phyloP scores from a whole-genome alignment of 2,797 vertebrate species.

The Podarcis lilfordi region DNA sequence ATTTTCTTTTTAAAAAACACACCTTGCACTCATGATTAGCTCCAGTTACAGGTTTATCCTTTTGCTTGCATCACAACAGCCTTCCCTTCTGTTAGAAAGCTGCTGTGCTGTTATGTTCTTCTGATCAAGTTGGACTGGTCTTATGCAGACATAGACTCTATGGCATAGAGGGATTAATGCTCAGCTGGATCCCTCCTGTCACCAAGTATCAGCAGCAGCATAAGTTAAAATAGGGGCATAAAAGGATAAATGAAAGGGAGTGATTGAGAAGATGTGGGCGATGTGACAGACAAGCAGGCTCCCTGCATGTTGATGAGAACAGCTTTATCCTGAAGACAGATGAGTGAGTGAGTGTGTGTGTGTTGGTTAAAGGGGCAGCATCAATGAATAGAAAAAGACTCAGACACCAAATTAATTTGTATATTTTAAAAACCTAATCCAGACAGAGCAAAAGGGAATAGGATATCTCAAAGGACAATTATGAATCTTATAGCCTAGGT shows the following conservation, averaged over 20 bases:
- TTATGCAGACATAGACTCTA: not conserved
- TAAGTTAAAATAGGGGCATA: slow-evolving; percentile 72
- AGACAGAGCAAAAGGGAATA: slow-evolving; percentile 46
- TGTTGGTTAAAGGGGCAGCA: slow-evolving; percentile 68
- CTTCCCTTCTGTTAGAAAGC: not conserved
- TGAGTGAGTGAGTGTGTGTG: slow-evolving; percentile 49
- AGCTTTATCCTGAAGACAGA: slow-evolving; percentile 64
- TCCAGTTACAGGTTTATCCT: not conserved
- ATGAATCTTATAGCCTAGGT: slow-evolving; percentile 1
- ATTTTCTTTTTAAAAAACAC: not conserved
- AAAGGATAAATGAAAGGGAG: slow-evolving; percentile 76
- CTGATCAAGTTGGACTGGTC: slow-evolving; percentile 28
- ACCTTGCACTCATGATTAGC: not conserved
- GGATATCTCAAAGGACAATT: slow-evolving; percentile 28
- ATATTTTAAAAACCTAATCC: slow-evolving; percentile 18
- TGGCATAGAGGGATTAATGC: slow-evolving; percentile 36
- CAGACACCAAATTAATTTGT: slow-evolving; percentile 5
- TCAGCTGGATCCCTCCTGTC: slow-evolving; percentile 69
- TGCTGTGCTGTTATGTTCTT: not conserved
- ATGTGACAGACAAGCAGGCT: slow-evolving; percentile 75
- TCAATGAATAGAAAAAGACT: slow-evolving; percentile 40
- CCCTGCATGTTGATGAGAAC: slow-evolving; percentile 77
- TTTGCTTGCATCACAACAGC: not conserved
- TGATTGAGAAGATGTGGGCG: slow-evolving; percentile 79
- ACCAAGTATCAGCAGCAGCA: slow-evolving; percentile 63